Base-by-base conservation (phyloP, 53 echinoderm and acorn worm species). In the Luidia sarsii region DNA sequence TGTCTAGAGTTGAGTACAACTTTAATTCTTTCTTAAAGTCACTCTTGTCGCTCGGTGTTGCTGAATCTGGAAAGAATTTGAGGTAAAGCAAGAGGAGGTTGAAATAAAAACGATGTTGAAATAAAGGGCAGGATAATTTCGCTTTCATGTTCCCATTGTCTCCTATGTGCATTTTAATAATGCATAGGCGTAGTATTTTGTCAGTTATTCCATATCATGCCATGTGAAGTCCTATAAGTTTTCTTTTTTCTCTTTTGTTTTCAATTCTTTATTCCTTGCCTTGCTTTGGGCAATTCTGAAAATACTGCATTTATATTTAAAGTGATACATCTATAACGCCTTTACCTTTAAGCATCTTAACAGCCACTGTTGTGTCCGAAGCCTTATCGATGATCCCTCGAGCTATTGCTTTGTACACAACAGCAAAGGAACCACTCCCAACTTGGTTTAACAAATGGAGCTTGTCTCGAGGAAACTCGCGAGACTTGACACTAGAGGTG, bases 261-360 rank as follows among this genome's bases (percentile, higher is more conserved):
- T 45, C 46, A 45, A 45, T 45, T 45, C 14, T 9, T 45, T 45
- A 45, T 45, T 45, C 46, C 7, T 9, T 14, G 46, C 7, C 7
- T 45, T 45, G 46, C 46, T 14, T 14, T 9, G 14, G 7, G 14
- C 46, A 9, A 45, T 14, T 9, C 25, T 57, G 57, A 14, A 20
- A 20, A 20, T 7, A 57, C 25, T 20, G 25, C n/a, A n/a, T n/a
- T n/a, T n/a, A n/a, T n/a, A n/a, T n/a, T n/a, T n/a, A n/a, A n/a
- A n/a, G n/a, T n/a, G n/a, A n/a, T n/a, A n/a, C n/a, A n/a, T n/a
- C n/a, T n/a, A n/a, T n/a, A n/a, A n/a, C n/a, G n/a, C n/a, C n/a
- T 23, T 14, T 35, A 95, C 95, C 95, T 94, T 94, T 94, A 31
- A 94, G 67, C 74, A 77, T 86, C 61, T 94, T 94, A 33, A 94